Conservation (phyloP, 2,888 invertebrate species). For the Drosophila robusta region DNA sequence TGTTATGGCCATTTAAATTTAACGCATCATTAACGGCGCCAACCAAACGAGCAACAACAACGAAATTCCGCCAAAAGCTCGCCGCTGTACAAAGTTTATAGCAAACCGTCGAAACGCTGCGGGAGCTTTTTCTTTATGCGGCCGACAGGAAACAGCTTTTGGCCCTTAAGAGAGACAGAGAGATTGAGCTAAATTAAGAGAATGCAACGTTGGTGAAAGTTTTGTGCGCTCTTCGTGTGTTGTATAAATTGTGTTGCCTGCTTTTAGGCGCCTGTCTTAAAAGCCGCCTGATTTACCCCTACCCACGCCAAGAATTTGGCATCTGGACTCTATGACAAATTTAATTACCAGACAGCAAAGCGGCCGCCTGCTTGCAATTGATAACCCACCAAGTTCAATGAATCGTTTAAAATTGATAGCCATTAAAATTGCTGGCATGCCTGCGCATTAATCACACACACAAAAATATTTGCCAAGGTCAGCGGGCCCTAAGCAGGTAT, state of each 20-base stretch:
- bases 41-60: slow-evolving; percentile 28
- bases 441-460: slow-evolving; percentile 38
- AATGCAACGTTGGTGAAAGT: slow-evolving; percentile 48
- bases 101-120: slow-evolving; percentile 19
- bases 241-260: slow-evolving; percentile 45
- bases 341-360: slow-evolving; percentile 65
- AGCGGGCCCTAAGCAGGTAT: slow-evolving; percentile 10
- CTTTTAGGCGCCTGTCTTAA: slow-evolving; percentile 56
- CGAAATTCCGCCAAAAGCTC: slow-evolving; percentile 41
- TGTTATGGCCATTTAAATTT: slow-evolving; percentile 79
- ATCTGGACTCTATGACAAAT: slow-evolving; percentile 70
- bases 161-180: slow-evolving; percentile 24
- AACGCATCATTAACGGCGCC: slow-evolving; percentile 77
- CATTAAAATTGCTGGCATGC: slow-evolving; percentile 66
- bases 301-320: slow-evolving; percentile 33
- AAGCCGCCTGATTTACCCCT: slow-evolving; percentile 17
- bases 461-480: slow-evolving; percentile 42
- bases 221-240: slow-evolving; percentile 9
- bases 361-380: slow-evolving; percentile 60
- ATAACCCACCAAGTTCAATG: slow-evolving; percentile 71
- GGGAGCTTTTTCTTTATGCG: slow-evolving; percentile 37
- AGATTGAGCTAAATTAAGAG: slow-evolving; percentile 47
- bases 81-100: slow-evolving; percentile 28
- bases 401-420: slow-evolving; percentile 64
- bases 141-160: slow-evolving; percentile 43